Percentiles rank a stretch among this genome's conserved stretches.
Evolutionary conservation across 2,888 invertebrate genomes (phyloP).

Genomic region (Nomada ferruginata): DNA sequence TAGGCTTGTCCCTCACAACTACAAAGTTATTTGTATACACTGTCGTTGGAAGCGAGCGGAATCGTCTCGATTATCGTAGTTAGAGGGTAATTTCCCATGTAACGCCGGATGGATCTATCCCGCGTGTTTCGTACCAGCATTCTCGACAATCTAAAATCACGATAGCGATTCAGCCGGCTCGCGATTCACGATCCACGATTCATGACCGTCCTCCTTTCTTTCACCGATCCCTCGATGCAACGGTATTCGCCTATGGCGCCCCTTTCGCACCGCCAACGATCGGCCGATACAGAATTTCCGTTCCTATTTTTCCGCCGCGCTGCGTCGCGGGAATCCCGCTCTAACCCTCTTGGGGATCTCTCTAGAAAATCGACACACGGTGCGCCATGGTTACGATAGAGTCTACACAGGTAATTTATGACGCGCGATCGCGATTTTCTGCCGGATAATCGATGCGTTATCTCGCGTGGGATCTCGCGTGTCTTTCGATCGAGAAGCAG

Average conservation of each 20-base stretch:
- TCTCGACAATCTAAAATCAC: slow-evolving; percentile 65
- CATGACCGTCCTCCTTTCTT: slow-evolving; percentile 60
- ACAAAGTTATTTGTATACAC: background rate
- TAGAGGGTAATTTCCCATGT: slow-evolving; percentile 30
- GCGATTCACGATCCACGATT: slow-evolving; percentile 67
- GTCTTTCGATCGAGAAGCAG: slow-evolving; percentile 16
- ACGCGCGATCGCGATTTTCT: slow-evolving; percentile 39
- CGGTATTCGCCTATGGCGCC: slow-evolving; percentile 63
- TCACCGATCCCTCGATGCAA: slow-evolving; percentile 64
- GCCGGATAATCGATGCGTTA: slow-evolving; percentile 33
- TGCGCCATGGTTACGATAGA: slow-evolving; percentile 23
- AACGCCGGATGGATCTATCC: slow-evolving; percentile 35
- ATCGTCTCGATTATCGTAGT: background rate
- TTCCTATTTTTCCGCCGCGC: slow-evolving; percentile 43
- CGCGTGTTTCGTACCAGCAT: slow-evolving; percentile 47
- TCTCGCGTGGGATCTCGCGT: slow-evolving; percentile 15
- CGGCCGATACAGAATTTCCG: slow-evolving; percentile 52
- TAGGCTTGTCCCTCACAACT: background rate
- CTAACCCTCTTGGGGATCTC: slow-evolving; percentile 9
- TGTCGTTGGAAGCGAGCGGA: background rate
- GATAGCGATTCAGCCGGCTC: slow-evolving; percentile 59
- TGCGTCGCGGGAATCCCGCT: slow-evolving; percentile 4
- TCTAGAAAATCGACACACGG: slow-evolving; percentile 28
- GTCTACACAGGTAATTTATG: slow-evolving; percentile 42
- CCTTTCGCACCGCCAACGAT: slow-evolving; percentile 40